Evolutionary conservation across 37 sponge, comb jelly and placozoan species (phyloP), one percentile per base, ranked within the genome.

Genomic region (Cliona cf. orientalis): DNA sequence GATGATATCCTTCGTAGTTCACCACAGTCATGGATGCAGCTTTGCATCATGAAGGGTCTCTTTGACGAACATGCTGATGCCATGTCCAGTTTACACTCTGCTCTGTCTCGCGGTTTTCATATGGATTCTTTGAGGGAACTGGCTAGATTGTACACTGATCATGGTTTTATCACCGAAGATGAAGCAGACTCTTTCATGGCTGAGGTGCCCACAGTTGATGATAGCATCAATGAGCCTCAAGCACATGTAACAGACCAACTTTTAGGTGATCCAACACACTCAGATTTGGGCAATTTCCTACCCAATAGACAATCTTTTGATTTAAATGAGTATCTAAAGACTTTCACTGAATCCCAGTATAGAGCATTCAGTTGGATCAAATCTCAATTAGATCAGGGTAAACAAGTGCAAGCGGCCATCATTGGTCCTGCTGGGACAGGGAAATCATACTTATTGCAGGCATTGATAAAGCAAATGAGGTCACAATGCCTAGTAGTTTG

Each of bases 401-500:
- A n/a, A n/a, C 66, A 75, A 33, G 3, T 58, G 1, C 56, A 25
- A 14, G 76, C 76, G 29, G 76, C 76, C 3, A 12, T 76, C 1
- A 28, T 76, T 2, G 62, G 77, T 9, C 63, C 77, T 19, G 62
- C 77, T 43, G 77, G 77, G 0, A 61, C 63, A 25, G 77, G 77
- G 0, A 76, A 76, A 7, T 76, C 63, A 11, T 76, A 37, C 44
- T 37, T 76, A 4, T n/a, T 76, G 26, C 37, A 61, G 29, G 77
- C 62, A 61, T 21, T 76, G 2, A 42, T 75, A 19, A 59, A 4
- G 2, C 39, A 49, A 12, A 44, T 39, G 39, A 58, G 61, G 43
- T 33, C 1, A 22, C 37, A 33, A 19, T 41, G 63, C 5, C 40
- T 75, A 12, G 76, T 75, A 2, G 76, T 75, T 36, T 28, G 62